Evolutionary conservation across 2,888 invertebrate genomes (phyloP).

Genomic region (Tanypteryx hageni): DNA sequence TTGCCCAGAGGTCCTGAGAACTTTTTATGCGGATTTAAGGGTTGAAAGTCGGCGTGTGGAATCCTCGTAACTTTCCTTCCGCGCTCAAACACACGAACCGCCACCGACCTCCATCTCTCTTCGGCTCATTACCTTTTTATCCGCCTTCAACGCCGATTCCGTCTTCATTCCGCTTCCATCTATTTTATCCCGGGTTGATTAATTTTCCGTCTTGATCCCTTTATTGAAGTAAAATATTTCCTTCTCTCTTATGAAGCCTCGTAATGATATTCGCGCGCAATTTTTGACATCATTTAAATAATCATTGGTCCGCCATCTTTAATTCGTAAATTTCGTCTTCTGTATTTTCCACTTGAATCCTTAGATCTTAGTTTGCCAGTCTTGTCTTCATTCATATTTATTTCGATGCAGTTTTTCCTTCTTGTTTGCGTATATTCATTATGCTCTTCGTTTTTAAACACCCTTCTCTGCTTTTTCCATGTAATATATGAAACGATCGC

Average conservation of each 20-base stretch:
- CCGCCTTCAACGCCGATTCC: background rate
- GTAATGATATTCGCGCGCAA: too few relatives aligned
- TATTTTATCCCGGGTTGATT: background rate
- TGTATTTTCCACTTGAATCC: background rate
- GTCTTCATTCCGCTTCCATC: background rate
- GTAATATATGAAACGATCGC: background rate
- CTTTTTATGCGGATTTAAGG: background rate
- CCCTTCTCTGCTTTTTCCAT: background rate
- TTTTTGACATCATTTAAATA: background rate
- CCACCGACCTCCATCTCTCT: background rate
- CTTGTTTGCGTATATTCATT: background rate
- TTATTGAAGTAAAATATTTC: conserved; percentile 4
- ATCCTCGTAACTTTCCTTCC: background rate
- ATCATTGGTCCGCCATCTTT: background rate
- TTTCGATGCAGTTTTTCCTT: background rate
- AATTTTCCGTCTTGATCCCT: background rate
- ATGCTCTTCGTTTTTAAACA: background rate
- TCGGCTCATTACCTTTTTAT: background rate
- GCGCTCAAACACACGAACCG: background rate
- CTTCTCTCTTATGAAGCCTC: background rate
- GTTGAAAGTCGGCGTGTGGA: background rate
- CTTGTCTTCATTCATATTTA: background rate
- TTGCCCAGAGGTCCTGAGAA: background rate
- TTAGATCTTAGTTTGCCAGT: background rate
- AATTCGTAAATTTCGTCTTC: too few relatives aligned